phyloP scores from a whole-genome alignment of 2,797 vertebrate genomes.

The Champsocephalus gunnari region DNA sequence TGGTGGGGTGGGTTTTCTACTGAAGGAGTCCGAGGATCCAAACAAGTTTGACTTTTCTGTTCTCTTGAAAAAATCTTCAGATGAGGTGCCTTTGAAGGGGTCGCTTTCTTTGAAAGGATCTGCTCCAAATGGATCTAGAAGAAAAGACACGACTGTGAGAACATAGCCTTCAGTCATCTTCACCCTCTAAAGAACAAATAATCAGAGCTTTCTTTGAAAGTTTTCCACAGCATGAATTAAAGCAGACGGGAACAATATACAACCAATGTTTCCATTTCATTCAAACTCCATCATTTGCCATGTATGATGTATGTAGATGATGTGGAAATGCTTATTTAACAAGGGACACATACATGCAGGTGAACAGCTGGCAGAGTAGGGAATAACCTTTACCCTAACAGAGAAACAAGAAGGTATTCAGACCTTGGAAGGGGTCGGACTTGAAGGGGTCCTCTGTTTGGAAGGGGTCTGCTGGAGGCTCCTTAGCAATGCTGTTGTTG shows the following conservation, averaged over 20 bases:
- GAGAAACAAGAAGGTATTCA: slow-evolving; percentile 61
- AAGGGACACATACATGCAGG: background rate
- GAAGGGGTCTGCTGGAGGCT: slow-evolving; percentile 90
- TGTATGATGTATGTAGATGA: background rate
- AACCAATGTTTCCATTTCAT: slow-evolving; percentile 16
- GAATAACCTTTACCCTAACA: background rate
- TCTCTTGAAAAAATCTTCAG: slow-evolving; percentile 92
- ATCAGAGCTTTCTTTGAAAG: slow-evolving; percentile 1
- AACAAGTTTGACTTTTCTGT: slow-evolving; percentile 88
- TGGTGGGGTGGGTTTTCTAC: slow-evolving; percentile 85
- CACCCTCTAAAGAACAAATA: slow-evolving; percentile 7
- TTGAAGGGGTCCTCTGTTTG: slow-evolving; percentile 96
- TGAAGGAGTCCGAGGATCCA: slow-evolving; percentile 89
- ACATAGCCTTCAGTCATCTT: background rate
- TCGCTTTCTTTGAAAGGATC: slow-evolving; percentile 87
- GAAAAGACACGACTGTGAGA: slow-evolving; percentile 20
- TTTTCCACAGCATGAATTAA: slow-evolving; percentile 20
- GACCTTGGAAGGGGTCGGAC: slow-evolving; percentile 91
- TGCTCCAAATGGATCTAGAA: slow-evolving; percentile 88
- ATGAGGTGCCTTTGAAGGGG: slow-evolving; percentile 79
- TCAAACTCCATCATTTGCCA: slow-evolving; percentile 11
- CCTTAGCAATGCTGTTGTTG: slow-evolving; percentile 83
- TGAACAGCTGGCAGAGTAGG: background rate
- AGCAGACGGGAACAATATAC: slow-evolving; percentile 5
- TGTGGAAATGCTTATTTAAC: slow-evolving; percentile 16